phyloP scores from a whole-genome alignment of 2,113 vertebrate species.

The Pachycephala philippinensis region DNA sequence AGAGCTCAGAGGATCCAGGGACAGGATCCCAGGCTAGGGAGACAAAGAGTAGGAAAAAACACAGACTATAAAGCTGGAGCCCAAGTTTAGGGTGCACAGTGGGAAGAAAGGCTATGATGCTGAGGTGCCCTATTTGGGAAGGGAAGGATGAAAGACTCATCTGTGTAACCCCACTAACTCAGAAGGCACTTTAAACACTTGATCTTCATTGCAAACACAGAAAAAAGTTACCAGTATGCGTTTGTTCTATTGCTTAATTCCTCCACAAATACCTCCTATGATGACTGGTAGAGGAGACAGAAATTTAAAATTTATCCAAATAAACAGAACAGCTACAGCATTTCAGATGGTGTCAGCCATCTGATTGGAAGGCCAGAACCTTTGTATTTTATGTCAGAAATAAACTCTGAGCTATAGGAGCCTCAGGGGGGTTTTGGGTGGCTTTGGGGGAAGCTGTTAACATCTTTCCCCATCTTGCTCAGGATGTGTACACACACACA shows the following conservation, averaged over 20 bases:
- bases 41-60: background rate
- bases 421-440: background rate
- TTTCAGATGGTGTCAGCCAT: background rate
- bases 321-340: background rate
- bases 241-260: background rate
- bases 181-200: background rate
- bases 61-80: background rate
- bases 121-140: background rate
- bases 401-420: background rate
- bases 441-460: background rate
- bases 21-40: background rate
- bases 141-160: background rate
- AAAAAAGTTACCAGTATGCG: background rate
- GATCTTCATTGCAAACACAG: background rate
- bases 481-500: background rate
- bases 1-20: background rate
- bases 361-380: background rate
- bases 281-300: background rate
- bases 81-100: background rate
- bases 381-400: background rate
- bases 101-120: background rate
- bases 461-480: background rate
- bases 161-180: background rate
- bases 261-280: background rate
- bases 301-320: background rate